Evolutionary conservation across 2,888 invertebrate species (phyloP).

Genomic region (Lepidochitona cinerea): DNA sequence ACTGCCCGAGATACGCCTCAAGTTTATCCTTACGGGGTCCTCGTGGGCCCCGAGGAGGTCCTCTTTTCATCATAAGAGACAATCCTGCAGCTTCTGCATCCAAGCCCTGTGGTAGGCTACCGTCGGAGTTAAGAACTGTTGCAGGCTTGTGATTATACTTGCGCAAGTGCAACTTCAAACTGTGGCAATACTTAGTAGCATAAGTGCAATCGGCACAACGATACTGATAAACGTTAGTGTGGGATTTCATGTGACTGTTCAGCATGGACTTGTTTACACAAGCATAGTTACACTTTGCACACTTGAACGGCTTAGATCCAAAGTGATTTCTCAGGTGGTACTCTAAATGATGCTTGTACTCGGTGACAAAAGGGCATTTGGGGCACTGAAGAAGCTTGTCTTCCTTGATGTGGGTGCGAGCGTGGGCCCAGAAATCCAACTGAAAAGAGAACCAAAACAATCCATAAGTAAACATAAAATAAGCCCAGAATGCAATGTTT

Average conservation of each 20-base stretch:
- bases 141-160: slow-evolving; percentile 93
- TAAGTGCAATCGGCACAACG: slow-evolving; percentile 94
- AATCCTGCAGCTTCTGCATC: slow-evolving; percentile 63
- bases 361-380: slow-evolving; percentile 96
- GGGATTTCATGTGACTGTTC: slow-evolving; percentile 97
- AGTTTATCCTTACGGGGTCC: slow-evolving; percentile 56
- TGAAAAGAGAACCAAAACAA: slow-evolving; percentile 35
- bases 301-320: slow-evolving; percentile 96
- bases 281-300: slow-evolving; percentile 81
- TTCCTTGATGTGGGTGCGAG: slow-evolving; percentile 88
- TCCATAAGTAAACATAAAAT: too few species aligned
- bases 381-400: slow-evolving; percentile 93
- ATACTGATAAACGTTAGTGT: slow-evolving; percentile 88
- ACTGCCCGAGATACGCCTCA: slow-evolving; percentile 31
- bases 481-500: too few species aligned
- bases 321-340: slow-evolving; percentile 94
- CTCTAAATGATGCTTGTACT: slow-evolving; percentile 98
- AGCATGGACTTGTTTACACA: slow-evolving; percentile 86
- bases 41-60: slow-evolving; percentile 67
- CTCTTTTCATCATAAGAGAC: slow-evolving; percentile 62
- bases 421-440: slow-evolving; percentile 94
- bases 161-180: slow-evolving; percentile 92
- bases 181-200: slow-evolving; percentile 98
- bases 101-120: slow-evolving; percentile 65
- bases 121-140: slow-evolving; percentile 77